These are phyloP conservation scores for Plusia festucae DNA, from an alignment of 2,888 invertebrate species.

Conservation along the genomic window DNA sequence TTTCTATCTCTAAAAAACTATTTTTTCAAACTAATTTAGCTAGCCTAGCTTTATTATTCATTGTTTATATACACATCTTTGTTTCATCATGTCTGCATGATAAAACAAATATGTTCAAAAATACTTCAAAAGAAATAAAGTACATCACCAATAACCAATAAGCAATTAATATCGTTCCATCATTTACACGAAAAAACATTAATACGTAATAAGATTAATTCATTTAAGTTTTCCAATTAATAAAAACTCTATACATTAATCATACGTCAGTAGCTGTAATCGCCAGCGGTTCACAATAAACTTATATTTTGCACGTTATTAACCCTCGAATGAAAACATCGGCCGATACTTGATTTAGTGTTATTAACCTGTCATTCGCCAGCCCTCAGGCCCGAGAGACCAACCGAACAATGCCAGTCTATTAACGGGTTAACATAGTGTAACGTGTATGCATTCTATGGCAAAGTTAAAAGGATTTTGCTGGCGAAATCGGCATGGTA, in stretches of 20 bases:
- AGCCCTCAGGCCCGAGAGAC: conserved; percentile 58
- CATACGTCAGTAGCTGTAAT: conserved; percentile 49
- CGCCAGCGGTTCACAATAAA: conserved; percentile 64
- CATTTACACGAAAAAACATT: conserved; percentile 7
- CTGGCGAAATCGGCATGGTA: background rate
- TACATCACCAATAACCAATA: background rate
- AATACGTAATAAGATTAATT: conserved; percentile 24
- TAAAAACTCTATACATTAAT: conserved; percentile 51
- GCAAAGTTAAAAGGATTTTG: conserved; percentile 33
- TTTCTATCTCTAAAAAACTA: too few relatives aligned
- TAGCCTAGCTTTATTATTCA: too few relatives aligned
- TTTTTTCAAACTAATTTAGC: too few relatives aligned
- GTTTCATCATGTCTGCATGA: too few relatives aligned
- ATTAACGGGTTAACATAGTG: conserved; percentile 67
- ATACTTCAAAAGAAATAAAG: too few relatives aligned
- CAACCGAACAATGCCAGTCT: conserved; percentile 71
- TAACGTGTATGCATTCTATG: conserved; percentile 35
- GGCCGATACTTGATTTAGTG: conserved; percentile 81
- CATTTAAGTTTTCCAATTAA: conserved; percentile 55
- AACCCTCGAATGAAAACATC: conserved; percentile 72
- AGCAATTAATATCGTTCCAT: conserved; percentile 5
- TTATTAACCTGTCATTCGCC: conserved; percentile 84
- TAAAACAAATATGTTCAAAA: too few relatives aligned
- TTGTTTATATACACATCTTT: too few relatives aligned
- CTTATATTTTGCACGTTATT: conserved; percentile 74